A percentile compares a stretch with the other conserved stretches of the same genome.
Conservation (phyloP, 2,888 invertebrate genomes). For the Horisme vitalbata region DNA sequence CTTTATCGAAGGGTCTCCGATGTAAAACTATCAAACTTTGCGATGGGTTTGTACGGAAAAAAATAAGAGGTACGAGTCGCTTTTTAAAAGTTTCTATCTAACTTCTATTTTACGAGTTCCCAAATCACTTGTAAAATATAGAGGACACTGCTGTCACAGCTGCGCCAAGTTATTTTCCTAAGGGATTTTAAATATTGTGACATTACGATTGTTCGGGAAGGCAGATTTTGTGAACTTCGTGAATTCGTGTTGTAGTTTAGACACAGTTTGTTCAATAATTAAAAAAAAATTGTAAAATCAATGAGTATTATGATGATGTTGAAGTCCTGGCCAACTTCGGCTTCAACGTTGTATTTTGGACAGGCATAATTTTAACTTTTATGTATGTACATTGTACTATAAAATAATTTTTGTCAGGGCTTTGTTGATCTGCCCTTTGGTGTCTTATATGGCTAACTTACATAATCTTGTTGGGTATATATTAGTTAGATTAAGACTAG, state of each 20-base stretch:
- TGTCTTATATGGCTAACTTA: too few relatives aligned
- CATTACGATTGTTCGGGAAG: slow-evolving; percentile 23
- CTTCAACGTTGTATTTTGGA: too few relatives aligned
- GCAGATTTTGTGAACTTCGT: slow-evolving; percentile 8
- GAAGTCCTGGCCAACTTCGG: too few relatives aligned
- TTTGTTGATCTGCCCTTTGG: too few relatives aligned
- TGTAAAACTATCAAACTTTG: slow-evolving; percentile 73
- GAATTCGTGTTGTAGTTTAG: background rate
- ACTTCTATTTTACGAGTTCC: slow-evolving; percentile 65
- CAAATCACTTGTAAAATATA: slow-evolving; percentile 69
- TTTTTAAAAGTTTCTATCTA: slow-evolving; percentile 65
- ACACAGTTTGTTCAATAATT: too few relatives aligned
- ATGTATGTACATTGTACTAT: too few relatives aligned
- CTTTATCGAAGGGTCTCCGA: slow-evolving; percentile 71
- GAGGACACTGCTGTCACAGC: slow-evolving; percentile 51
- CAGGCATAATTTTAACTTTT: too few relatives aligned
- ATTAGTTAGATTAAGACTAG: too few relatives aligned
- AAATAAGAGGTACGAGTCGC: slow-evolving; percentile 58
- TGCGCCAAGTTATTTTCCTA: slow-evolving; percentile 58
- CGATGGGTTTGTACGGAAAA: slow-evolving; percentile 63
- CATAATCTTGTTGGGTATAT: too few relatives aligned
- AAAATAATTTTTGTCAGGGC: too few relatives aligned
- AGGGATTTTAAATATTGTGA: slow-evolving; percentile 45
- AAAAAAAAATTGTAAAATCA: too few relatives aligned
- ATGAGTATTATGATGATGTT: too few relatives aligned